Evolutionary conservation across 2,888 invertebrate species (phyloP).

Genomic region (Xestia rhomboidea): DNA sequence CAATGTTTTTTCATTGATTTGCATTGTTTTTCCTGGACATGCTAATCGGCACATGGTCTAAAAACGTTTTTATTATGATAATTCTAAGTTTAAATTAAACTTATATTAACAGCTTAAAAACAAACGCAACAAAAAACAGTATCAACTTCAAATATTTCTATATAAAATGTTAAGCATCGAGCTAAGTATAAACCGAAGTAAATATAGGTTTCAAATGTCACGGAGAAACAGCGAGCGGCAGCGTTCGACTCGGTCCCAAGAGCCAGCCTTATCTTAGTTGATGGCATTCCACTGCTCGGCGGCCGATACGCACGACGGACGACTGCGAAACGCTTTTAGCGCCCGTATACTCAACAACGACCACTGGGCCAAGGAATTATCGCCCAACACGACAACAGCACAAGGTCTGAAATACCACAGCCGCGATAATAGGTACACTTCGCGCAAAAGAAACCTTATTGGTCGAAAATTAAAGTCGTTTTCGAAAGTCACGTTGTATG

Average conservation of each 20-base stretch:
- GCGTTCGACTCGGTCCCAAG: constrained; percentile 78
- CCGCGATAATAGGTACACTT: constrained; percentile 65
- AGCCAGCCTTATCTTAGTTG: constrained; percentile 88
- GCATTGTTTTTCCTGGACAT: neutral
- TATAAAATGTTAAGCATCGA: constrained; percentile 50
- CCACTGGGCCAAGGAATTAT: constrained; percentile 65
- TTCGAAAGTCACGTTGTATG: constrained; percentile 87
- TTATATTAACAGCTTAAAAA: constrained; percentile 19
- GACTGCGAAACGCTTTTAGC: constrained; percentile 90
- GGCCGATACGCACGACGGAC: constrained; percentile 89
- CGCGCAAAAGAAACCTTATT: constrained; percentile 87
- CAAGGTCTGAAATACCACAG: constrained; percentile 71
- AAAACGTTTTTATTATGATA: neutral
- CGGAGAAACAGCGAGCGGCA: constrained; percentile 74
- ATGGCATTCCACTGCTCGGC: constrained; percentile 88
- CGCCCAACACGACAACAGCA: constrained; percentile 57
- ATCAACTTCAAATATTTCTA: constrained; percentile 26
- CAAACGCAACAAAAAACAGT: constrained; percentile 19
- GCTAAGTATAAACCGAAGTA: constrained; percentile 67
- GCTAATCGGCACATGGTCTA: neutral
- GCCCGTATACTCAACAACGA: constrained; percentile 81
- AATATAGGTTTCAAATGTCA: constrained; percentile 79
- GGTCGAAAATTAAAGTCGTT: constrained; percentile 85
- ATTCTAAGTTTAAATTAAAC: neutral
- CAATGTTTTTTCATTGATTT: constrained; percentile 6